Percentiles rank a stretch among this genome's conserved stretches.
Evolutionary conservation across 2,113 vertebrate genomes (phyloP).

Genomic region (Nematolebias whitei): DNA sequence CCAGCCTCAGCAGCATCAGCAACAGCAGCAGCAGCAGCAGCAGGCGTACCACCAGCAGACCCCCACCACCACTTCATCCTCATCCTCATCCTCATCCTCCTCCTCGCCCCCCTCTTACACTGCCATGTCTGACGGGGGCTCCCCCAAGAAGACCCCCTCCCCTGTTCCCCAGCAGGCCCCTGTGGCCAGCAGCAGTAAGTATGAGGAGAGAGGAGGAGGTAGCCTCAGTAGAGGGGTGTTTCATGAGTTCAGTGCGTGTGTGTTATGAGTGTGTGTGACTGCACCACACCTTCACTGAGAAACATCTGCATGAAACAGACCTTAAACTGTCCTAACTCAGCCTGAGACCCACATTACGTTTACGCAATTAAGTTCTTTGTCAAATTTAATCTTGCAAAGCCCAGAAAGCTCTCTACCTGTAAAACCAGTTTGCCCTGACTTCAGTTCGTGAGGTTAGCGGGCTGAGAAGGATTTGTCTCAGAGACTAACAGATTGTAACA

Average conservation of each 20-base stretch:
- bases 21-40: slow-evolving; percentile 61
- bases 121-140: slow-evolving; percentile 86
- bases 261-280: slow-evolving; percentile 4
- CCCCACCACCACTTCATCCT: slow-evolving; percentile 71
- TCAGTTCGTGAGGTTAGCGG: neutral
- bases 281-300: slow-evolving; percentile 9
- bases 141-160: slow-evolving; percentile 86
- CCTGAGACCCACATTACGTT: neutral
- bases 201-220: slow-evolving; percentile 73
- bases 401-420: neutral
- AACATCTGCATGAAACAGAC: neutral
- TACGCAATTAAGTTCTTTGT: neutral
- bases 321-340: neutral
- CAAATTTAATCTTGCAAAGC: neutral
- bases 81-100: slow-evolving; percentile 64
- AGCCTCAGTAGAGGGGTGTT: slow-evolving; percentile 47
- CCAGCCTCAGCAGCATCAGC: slow-evolving; percentile 78
- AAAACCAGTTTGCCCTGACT: neutral
- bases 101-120: slow-evolving; percentile 85
- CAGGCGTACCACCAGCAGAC: slow-evolving; percentile 81
- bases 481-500: neutral
- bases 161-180: slow-evolving; percentile 84
- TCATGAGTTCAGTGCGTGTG: slow-evolving; percentile 16
- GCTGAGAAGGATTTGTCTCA: neutral
- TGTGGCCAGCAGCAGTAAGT: slow-evolving; percentile 89